phyloP scores from a whole-genome alignment of 2,797 vertebrate genomes.

The Sebastes cheni region DNA sequence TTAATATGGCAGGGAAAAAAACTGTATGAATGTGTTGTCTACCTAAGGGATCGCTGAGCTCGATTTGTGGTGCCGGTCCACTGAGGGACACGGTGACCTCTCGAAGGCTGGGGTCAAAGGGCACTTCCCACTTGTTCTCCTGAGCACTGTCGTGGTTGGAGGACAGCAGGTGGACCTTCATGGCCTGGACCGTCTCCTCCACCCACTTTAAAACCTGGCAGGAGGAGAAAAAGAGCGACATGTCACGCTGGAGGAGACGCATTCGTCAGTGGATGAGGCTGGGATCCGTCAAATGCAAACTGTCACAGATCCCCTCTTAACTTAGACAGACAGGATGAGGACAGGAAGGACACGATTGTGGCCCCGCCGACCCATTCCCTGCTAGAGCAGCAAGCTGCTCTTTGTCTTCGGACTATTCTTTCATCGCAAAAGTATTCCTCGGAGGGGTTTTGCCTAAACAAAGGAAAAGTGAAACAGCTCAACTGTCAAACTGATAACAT shows the following conservation, averaged over 20 bases:
- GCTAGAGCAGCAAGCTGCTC: slow-evolving; percentile 39
- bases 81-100: slow-evolving; percentile 95
- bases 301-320: not conserved
- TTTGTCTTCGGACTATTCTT: slow-evolving; percentile 63
- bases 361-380: not conserved
- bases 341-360: slow-evolving; percentile 40
- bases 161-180: slow-evolving; percentile 94
- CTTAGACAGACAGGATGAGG: slow-evolving; percentile 10
- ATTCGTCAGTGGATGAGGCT: not conserved
- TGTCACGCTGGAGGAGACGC: not conserved
- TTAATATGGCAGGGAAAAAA: not conserved
- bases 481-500: slow-evolving; percentile 79
- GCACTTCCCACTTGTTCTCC: slow-evolving; percentile 88
- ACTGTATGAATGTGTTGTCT: slow-evolving; percentile 20
- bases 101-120: slow-evolving; percentile 92
- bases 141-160: slow-evolving; percentile 88
- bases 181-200: slow-evolving; percentile 91
- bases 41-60: slow-evolving; percentile 91
- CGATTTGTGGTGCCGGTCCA: slow-evolving; percentile 87
- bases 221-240: not conserved
- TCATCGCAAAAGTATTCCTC: slow-evolving; percentile 62
- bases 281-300: slow-evolving; percentile 28
- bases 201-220: slow-evolving; percentile 95
- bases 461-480: slow-evolving; percentile 72
- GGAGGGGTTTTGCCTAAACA: slow-evolving; percentile 71